Base-by-base conservation (phyloP, 2,888 invertebrate species). In the Eupithecia centaureata region DNA sequence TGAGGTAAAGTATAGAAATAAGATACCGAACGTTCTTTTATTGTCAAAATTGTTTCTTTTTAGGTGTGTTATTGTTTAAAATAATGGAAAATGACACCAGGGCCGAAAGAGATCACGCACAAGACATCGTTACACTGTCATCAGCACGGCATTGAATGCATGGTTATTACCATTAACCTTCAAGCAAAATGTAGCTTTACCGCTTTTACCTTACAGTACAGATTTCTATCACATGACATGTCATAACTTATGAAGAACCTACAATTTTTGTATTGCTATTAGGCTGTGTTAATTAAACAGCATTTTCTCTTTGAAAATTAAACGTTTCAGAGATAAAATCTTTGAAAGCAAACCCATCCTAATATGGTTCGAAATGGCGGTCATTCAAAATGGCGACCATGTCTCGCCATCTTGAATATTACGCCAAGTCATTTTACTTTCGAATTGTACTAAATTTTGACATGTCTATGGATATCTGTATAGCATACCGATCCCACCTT, bases 71-170 rank as follows among this genome's bases (percentile, higher is more conserved):
- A 81, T 84, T 83, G 73, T 81, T 68, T 79, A 79, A 82, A 79
- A 79, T 78, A 76, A 69, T 78, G 78, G 79, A 90, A 91, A 91
- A 91, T 90, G 89, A 82, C 81, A 92, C 92, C 92, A 92, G 92
- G 92, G 92, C 92, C 92, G 92, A 92, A 92, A 92, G 92, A 92
- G 91, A 92, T 88, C 86, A 75, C 78, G 78, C 77, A 78, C 79
- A 75, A 64, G 69, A 73, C 80, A 88, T 81, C 83, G 82, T 80
- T 80, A 85, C 85, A 87, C 85, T 76, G 74, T 82, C 86, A 86
- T 84, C 82, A 76, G 86, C 89, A 89, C 88, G 82, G 83, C 85
- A 80, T 81, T 32, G 27, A 56, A 22, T 7, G 89, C 90, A 90
- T 89, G 88, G 79, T 65, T 56, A 32, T 57, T n/a, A 57, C 18